These are phyloP conservation scores for Hafferia zeledoni DNA, from an alignment of 2,797 vertebrate genomes.

Conservation along the genomic window DNA sequence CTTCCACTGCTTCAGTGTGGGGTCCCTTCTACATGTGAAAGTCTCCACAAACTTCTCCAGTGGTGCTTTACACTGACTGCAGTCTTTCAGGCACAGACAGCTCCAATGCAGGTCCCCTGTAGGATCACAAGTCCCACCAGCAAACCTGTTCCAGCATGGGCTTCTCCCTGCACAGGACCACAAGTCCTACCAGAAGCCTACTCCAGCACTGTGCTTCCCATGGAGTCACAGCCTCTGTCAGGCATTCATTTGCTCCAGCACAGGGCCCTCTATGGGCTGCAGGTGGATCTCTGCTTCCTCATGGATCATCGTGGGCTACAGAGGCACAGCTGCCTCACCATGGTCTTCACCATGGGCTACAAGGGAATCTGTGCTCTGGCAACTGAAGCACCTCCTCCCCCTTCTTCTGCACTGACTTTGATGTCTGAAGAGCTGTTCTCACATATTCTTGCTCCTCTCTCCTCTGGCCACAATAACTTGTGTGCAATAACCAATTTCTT, in stretches of 20 bases:
- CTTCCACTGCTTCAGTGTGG: not conserved
- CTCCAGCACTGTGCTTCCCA: not conserved
- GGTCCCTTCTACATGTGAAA: not conserved
- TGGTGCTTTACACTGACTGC: not conserved
- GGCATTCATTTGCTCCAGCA: not conserved
- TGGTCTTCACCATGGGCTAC: rapidly evolving
- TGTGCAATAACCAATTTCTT: not conserved
- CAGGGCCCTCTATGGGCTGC: not conserved
- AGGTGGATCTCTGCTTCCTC: not conserved
- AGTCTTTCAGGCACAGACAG: not conserved
- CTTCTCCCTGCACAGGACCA: not conserved
- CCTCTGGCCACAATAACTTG: not conserved
- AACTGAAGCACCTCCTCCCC: not conserved
- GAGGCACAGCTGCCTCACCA: not conserved
- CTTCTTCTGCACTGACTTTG: not conserved
- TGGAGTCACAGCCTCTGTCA: not conserved
- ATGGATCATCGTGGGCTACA: rapidly evolving
- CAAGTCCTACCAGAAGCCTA: not conserved
- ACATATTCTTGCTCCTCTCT: not conserved
- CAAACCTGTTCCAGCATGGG: not conserved
- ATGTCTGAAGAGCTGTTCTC: not conserved
- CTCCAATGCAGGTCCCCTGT: too few species aligned
- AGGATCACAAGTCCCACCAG: not conserved
- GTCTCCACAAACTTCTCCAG: not conserved
- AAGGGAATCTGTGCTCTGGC: rapidly evolving